Base-by-base conservation (phyloP, 2,888 invertebrate genomes). In the Hylaea fasciaria region DNA sequence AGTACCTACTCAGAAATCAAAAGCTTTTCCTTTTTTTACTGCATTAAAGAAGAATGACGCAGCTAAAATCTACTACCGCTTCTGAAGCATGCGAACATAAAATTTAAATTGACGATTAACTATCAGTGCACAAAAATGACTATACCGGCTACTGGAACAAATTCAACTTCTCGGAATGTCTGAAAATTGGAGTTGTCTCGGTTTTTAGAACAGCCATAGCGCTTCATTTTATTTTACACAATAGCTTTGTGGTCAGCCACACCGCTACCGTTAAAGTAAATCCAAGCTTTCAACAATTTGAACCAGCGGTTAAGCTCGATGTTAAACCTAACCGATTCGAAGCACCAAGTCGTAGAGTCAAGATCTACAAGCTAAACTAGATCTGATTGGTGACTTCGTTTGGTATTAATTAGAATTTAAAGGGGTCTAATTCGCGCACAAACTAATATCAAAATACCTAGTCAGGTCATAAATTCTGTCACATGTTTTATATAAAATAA, bases 191-290 rank as follows among this genome's bases (percentile, higher is more conserved):
- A 22, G 22, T 22, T 5, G 5, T 41, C 46, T 41, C 1, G 28
- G 37, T 54, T 50, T 54, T 50, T 60, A 48, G 51, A 47, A 16
- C 54, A 32, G 28, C 16, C 40, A 47, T 43, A 50, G 51, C 47
- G 51, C 50, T 50, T 60, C 47, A 46, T 66, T 68, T 59, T 58
- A 46, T 66, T 68, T 59, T 58, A 59, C 47, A 68, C 63, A 66
- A 69, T 63, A 59, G 66, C 58, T 41, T 64, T 64, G 64, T 65
- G 68, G 68, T 63, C 61, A 57, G 55, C 55, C 59, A 56, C 59
- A 62, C 62, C 55, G 51, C 54, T 61, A 64, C 68, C 68, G 68
- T 64, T 68, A 64, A 51, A 51, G 64, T 58, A 56, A 64, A 60
- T 41, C 43, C 40, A 50, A 52, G 59, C 46, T 61, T 48, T 55